phyloP scores from a whole-genome alignment of 1,140 invertebrate genomes.

The Zaprionus ornatus region DNA sequence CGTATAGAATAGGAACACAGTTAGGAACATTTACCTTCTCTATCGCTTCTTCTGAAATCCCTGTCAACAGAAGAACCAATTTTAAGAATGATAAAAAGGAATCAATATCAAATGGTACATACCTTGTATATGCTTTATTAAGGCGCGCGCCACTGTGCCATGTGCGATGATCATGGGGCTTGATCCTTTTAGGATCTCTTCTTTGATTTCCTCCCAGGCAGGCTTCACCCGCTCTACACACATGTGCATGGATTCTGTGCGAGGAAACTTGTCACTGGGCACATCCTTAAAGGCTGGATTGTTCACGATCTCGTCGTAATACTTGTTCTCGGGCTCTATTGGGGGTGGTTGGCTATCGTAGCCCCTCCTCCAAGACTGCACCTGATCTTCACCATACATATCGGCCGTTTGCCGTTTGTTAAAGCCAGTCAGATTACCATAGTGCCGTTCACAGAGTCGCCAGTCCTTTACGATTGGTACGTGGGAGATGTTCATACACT shows the following conservation, averaged over 20 bases:
- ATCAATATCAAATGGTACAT: background rate
- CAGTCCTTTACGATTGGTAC: constrained; percentile 87
- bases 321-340: constrained; percentile 85
- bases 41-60: constrained; percentile 87
- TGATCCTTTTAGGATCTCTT: constrained; percentile 87
- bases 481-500: constrained; percentile 85
- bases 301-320: constrained; percentile 85
- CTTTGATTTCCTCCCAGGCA: constrained; percentile 88
- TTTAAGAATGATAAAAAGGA: background rate
- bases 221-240: constrained; percentile 87
- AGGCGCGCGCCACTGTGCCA: constrained; percentile 88
- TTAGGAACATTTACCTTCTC: constrained; percentile 90
- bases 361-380: constrained; percentile 88
- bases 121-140: constrained; percentile 89
- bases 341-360: constrained; percentile 88
- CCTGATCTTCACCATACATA: constrained; percentile 88
- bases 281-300: constrained; percentile 84
- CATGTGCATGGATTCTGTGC: constrained; percentile 88
- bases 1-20: constrained; percentile 89
- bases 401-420: constrained; percentile 89
- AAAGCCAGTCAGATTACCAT: constrained; percentile 89
- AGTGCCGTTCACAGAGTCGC: constrained; percentile 90
- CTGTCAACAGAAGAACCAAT: constrained; percentile 46
- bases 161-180: constrained; percentile 88
- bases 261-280: constrained; percentile 85